phyloP scores from a whole-genome alignment of 1,140 invertebrate genomes.

The Formica selysi region DNA sequence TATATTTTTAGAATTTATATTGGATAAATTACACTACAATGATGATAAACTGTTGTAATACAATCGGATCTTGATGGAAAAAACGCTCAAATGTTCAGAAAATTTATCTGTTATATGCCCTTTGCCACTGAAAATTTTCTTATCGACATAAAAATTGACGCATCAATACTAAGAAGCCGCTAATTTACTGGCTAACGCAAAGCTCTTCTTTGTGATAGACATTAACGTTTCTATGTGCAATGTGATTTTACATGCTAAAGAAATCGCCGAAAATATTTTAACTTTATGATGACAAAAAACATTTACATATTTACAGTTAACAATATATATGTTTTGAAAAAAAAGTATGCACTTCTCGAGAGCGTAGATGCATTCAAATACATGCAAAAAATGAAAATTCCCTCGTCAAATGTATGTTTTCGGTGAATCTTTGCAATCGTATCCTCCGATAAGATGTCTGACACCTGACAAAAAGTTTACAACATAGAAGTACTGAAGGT shows the following conservation, averaged over 20 bases:
- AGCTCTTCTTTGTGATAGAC: constrained; percentile 85
- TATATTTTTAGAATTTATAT: constrained; percentile 88
- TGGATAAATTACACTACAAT: constrained; percentile 86
- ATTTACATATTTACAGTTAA: too few relatives aligned
- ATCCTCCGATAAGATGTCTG: constrained; percentile 91
- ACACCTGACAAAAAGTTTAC: constrained; percentile 87
- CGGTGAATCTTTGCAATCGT: constrained; percentile 92
- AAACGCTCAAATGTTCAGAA: constrained; percentile 84
- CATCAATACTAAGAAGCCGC: constrained; percentile 86
- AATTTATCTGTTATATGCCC: too few relatives aligned
- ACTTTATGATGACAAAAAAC: too few relatives aligned
- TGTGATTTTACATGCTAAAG: too few relatives aligned
- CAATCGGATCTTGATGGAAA: constrained; percentile 88
- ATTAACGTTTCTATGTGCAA: constrained; percentile 90
- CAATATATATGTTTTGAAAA: constrained; percentile 87
- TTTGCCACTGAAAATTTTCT: too few relatives aligned
- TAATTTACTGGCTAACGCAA: constrained; percentile 88
- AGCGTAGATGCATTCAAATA: constrained; percentile 84
- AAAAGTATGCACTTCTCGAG: constrained; percentile 77
- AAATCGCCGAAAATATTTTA: too few relatives aligned
- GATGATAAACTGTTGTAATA: constrained; percentile 81
- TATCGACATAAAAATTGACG: constrained; percentile 87
- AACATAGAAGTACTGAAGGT: constrained; percentile 51
- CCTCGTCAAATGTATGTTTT: too few relatives aligned
- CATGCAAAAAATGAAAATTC: too few relatives aligned